These are phyloP conservation scores for Ophion costatus DNA, from an alignment of 2,888 invertebrate genomes.

Conservation along the genomic window DNA sequence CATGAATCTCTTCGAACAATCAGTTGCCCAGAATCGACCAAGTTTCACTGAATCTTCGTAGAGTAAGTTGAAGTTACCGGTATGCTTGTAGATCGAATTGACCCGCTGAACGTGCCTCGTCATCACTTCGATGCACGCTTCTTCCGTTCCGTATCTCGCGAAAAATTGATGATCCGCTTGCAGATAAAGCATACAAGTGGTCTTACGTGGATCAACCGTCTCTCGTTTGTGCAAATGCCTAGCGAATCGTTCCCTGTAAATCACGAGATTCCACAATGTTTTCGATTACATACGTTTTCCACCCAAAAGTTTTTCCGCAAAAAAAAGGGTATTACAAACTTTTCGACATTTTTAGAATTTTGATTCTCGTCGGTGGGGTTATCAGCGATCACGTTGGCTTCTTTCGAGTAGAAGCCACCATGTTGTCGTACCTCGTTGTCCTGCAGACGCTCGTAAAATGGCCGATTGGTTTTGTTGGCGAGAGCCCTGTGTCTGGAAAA, in stretches of 20 bases:
- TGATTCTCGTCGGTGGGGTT: constrained; percentile 55
- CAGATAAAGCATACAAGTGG: constrained; percentile 97
- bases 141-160: constrained; percentile 96
- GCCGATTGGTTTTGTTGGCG: constrained; percentile 73
- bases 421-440: constrained; percentile 77
- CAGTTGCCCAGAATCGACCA: neutral
- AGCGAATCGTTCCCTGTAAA: constrained; percentile 75
- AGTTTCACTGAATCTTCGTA: neutral
- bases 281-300: neutral
- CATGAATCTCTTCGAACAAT: neutral
- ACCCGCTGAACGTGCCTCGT: constrained; percentile 97
- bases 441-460: constrained; percentile 80
- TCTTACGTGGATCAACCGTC: constrained; percentile 93
- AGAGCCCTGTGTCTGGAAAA: constrained; percentile 34
- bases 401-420: constrained; percentile 79
- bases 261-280: constrained; percentile 34
- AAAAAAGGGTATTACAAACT: constrained; percentile 56
- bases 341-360: constrained; percentile 68
- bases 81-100: constrained; percentile 93
- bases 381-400: constrained; percentile 69
- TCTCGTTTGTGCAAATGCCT: constrained; percentile 85
- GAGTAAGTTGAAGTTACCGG: constrained; percentile 85
- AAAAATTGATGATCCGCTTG: constrained; percentile 99
- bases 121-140: constrained; percentile 97
- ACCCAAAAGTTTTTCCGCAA: neutral